Conservation (phyloP, 2,888 invertebrate genomes). For the Sthenelais limicola region DNA sequence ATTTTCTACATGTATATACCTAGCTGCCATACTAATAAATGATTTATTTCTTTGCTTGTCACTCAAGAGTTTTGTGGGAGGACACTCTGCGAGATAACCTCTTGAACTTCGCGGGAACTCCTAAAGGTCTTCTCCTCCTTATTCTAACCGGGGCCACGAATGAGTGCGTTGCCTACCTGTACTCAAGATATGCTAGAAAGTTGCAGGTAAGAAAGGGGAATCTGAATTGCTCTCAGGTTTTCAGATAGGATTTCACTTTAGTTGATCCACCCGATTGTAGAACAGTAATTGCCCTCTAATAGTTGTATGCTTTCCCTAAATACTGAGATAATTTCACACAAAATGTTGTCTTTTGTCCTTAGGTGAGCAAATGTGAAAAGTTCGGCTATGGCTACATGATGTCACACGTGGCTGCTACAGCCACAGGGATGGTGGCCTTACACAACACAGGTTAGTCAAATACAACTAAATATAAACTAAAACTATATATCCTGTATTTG, state of each 20-base stretch:
- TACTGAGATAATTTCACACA: too few relatives aligned
- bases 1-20: too few relatives aligned
- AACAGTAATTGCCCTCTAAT: too few relatives aligned
- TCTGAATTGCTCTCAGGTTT: too few relatives aligned
- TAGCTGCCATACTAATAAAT: too few relatives aligned
- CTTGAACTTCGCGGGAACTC: slow-evolving; percentile 70
- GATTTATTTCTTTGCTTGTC: background rate
- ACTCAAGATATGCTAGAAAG: slow-evolving; percentile 66
- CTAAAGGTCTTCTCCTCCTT: slow-evolving; percentile 69
- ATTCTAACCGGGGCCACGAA: slow-evolving; percentile 68
- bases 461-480: too few relatives aligned
- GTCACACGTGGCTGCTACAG: slow-evolving; percentile 70
- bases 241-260: too few relatives aligned
- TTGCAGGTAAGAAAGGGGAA: slow-evolving; percentile 69
- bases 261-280: too few relatives aligned
- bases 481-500: too few relatives aligned
- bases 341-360: slow-evolving; percentile 46
- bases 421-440: slow-evolving; percentile 67
- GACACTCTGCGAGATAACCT: slow-evolving; percentile 70
- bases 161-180: slow-evolving; percentile 70
- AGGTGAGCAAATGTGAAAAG: slow-evolving; percentile 72
- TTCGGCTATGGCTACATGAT: slow-evolving; percentile 72
- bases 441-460: slow-evolving; percentile 70
- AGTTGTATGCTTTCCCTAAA: too few relatives aligned
- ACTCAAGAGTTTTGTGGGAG: slow-evolving; percentile 65